phyloP scores from a whole-genome alignment of 2,888 invertebrate species.

The Eilema sororculum region DNA sequence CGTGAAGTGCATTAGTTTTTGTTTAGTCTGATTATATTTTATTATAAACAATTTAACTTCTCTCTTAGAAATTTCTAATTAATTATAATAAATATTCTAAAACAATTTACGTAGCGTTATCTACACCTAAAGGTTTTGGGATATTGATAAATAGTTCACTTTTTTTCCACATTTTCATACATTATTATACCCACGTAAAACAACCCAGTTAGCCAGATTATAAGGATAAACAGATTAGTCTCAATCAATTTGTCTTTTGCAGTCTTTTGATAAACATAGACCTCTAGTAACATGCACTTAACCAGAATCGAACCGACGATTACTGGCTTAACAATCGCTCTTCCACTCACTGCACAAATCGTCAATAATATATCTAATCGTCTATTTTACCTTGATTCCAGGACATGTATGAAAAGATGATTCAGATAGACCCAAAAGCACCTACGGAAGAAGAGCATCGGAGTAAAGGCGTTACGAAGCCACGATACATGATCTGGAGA shows the following conservation, averaged over 20 bases:
- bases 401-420: conserved; percentile 99
- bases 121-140: background rate
- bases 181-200: background rate
- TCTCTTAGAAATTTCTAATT: too few relatives aligned
- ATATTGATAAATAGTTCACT: background rate
- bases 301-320: background rate
- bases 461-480: conserved; percentile 97
- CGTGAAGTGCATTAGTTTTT: background rate
- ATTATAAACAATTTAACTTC: background rate
- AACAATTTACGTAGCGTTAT: background rate
- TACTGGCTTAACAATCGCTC: too few relatives aligned
- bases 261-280: background rate
- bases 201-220: too few relatives aligned
- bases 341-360: background rate
- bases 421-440: conserved; percentile 95
- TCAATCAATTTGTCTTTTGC: background rate
- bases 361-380: background rate
- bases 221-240: too few relatives aligned
- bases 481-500: conserved; percentile 97
- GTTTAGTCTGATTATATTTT: conserved; percentile 1
- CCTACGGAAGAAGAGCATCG: conserved; percentile 96
- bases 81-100: too few relatives aligned
- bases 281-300: background rate
- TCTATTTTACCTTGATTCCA: conserved; percentile 67
- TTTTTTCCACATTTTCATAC: too few relatives aligned